Base-by-base conservation (phyloP, 2,797 vertebrate species). In the Eutrigla gurnardus region DNA sequence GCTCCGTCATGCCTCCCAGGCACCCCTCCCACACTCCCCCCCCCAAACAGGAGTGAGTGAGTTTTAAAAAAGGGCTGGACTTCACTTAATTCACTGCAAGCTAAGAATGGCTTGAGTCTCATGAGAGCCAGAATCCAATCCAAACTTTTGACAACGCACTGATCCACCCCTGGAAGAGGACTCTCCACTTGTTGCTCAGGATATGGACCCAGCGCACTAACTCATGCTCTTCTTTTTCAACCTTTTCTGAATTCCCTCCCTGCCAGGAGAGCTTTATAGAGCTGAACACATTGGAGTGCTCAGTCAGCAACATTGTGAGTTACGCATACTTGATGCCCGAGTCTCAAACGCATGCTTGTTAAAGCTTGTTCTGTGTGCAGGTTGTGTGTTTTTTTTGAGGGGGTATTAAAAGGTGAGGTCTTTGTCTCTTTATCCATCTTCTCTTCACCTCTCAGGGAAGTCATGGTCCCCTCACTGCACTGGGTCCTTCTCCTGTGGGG, bases 401-500 rank as follows among this genome's bases (percentile, higher is more conserved):
- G 7, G 46, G 63, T 60, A 60, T 76, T 81, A 25, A 67, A 78
- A 52, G 68, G 33, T 45, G 15, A 66, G 35, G 36, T 69, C 14
- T 59, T 36, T 25, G 39, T 62, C 7, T 32, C 33, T 70, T 18
- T 50, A 36, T 79, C 11, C 17, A 57, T 74, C 7, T 62, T 74
- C 12, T 83, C 37, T 68, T 57, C 18, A 6, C 32, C 37, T 73
- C 13, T 77, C 40, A 86, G 85, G 73, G 69, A 81, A 76, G 77
- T 67, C 77, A 89, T 86, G 92, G 83, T 91, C 81, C 84, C 92
- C 55, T 86, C 88, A 66, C 64, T 94, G 81, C 93, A 81, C 61
- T 95, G 93, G 93, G 75, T 97, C 84, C 81, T 97, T 73, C 92
- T 96, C 59, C 88, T 96, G 64, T 90, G 93, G 86, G 92, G 94